These are phyloP conservation scores for Tangara arthus DNA, from an alignment of 2,797 vertebrate genomes.

Conservation along the genomic window DNA sequence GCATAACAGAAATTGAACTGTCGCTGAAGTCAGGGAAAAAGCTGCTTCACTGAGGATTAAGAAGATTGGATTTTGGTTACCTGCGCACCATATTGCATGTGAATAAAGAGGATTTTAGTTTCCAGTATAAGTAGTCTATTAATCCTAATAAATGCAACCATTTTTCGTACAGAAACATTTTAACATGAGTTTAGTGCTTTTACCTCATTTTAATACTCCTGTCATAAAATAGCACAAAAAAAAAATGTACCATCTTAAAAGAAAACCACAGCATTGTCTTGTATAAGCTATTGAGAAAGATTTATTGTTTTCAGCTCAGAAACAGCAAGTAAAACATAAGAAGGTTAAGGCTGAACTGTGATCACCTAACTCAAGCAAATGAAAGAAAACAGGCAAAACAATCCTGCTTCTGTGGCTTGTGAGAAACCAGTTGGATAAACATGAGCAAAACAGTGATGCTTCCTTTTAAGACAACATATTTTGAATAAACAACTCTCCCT, in stretches of 20 bases:
- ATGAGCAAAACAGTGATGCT: background rate
- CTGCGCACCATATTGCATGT: conserved; percentile 32
- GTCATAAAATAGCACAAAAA: conserved; percentile 36
- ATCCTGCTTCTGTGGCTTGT: background rate
- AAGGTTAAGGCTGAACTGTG: background rate
- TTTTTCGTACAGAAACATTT: conserved; percentile 52
- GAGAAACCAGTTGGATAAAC: background rate
- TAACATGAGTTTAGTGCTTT: conserved; percentile 43
- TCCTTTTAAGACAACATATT: background rate
- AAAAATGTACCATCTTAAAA: conserved; percentile 4
- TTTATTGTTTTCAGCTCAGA: background rate
- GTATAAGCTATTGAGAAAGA: background rate
- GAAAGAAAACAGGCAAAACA: background rate
- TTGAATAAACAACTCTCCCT: background rate
- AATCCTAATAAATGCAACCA: conserved; percentile 63
- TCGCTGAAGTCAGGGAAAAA: conserved; percentile 66
- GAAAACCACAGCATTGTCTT: conserved; percentile 3
- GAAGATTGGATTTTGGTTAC: conserved; percentile 62
- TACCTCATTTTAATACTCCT: conserved; percentile 14
- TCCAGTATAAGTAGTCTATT: conserved; percentile 48
- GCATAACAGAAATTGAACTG: conserved; percentile 67
- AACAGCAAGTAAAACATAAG: conserved; percentile 1
- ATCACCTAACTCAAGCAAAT: background rate
- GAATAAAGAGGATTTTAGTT: conserved; percentile 53
- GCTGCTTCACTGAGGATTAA: conserved; percentile 52